phyloP scores from a whole-genome alignment of 1,140 invertebrate species.

The Telenomus remus region DNA sequence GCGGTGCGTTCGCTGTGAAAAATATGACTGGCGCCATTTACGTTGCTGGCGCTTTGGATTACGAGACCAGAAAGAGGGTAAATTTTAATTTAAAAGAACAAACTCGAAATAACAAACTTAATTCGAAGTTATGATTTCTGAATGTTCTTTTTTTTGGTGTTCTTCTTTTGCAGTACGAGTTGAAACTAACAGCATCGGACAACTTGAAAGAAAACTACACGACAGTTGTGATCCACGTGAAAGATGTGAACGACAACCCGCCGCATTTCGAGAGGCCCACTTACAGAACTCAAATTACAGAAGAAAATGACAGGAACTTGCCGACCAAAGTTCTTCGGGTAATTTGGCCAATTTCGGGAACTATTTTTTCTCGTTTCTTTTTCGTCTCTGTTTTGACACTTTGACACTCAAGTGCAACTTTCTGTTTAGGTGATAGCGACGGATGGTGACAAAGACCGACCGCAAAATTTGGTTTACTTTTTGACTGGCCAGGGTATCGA shows the following conservation, averaged over 20 bases:
- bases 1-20: slow-evolving; percentile 97
- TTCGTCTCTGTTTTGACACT: too few relatives aligned
- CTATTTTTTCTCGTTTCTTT: too few relatives aligned
- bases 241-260: slow-evolving; percentile 94
- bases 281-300: slow-evolving; percentile 95
- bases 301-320: slow-evolving; percentile 95
- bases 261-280: slow-evolving; percentile 94
- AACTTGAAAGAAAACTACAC: slow-evolving; percentile 97
- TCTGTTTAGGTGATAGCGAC: slow-evolving; percentile 98
- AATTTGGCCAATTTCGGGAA: too few relatives aligned
- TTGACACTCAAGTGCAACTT: too few relatives aligned
- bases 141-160: too few relatives aligned
- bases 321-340: slow-evolving; percentile 71
- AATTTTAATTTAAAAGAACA: slow-evolving; percentile 44
- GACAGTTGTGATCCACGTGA: slow-evolving; percentile 95
- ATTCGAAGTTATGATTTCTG: background rate
- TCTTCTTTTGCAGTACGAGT: slow-evolving; percentile 83
- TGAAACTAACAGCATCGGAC: slow-evolving; percentile 93
- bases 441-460: slow-evolving; percentile 95
- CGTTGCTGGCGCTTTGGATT: slow-evolving; percentile 94
- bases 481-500: slow-evolving; percentile 97
- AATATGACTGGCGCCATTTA: slow-evolving; percentile 98
- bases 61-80: slow-evolving; percentile 92
- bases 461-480: slow-evolving; percentile 97
- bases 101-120: background rate